phyloP scores from a whole-genome alignment of 1,140 invertebrate species.

The Orchestia grillus region DNA sequence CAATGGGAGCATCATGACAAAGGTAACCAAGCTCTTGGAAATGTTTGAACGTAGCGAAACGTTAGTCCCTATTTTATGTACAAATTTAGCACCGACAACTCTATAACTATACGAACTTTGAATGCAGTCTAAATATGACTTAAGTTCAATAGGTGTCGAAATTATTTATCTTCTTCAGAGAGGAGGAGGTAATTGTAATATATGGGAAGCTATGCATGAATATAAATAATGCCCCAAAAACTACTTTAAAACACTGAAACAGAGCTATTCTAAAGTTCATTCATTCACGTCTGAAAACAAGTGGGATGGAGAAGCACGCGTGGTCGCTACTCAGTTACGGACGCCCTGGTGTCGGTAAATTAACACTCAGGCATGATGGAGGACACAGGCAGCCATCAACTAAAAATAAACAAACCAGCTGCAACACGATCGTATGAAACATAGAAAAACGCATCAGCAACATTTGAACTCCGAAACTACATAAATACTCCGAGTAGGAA shows the following conservation, averaged over 20 bases:
- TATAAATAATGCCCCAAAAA: not conserved
- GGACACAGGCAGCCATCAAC: no score
- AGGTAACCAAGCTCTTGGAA: not conserved
- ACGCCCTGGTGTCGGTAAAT: no score
- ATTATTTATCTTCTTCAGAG: not conserved
- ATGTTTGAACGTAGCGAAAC: not conserved
- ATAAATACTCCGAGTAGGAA: no score
- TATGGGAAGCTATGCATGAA: not conserved
- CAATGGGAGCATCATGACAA: not conserved
- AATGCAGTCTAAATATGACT: not conserved
- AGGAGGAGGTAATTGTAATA: not conserved
- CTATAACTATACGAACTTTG: not conserved
- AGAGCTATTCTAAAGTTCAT: not conserved
- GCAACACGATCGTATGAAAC: no score
- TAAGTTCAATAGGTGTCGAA: not conserved
- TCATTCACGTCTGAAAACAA: not conserved
- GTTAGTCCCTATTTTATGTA: not conserved
- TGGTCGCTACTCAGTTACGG: no score
- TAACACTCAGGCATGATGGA: no score
- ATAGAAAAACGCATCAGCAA: no score
- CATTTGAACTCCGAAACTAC: no score
- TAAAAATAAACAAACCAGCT: no score
- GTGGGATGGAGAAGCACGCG: not conserved
- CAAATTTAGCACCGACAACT: not conserved
- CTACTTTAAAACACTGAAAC: not conserved